These are phyloP conservation scores for Eilema griseolum DNA, from an alignment of 2,888 invertebrate genomes.

Conservation along the genomic window DNA sequence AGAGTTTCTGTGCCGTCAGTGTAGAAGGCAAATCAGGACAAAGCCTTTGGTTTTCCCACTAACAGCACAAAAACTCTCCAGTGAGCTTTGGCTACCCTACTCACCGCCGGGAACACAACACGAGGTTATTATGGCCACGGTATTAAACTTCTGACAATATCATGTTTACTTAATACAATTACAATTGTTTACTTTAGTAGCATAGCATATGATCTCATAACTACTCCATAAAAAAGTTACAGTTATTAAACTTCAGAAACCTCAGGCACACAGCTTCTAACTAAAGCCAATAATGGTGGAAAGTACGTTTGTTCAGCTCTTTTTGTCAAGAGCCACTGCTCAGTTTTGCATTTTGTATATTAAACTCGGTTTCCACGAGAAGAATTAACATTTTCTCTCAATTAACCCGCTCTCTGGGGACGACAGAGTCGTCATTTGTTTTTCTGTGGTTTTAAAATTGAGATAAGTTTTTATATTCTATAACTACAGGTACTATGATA, in stretches of 20 bases:
- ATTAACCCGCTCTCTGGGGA: conserved; percentile 6
- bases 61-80: too few species aligned
- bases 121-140: too few species aligned
- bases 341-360: conserved; percentile 36
- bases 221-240: background rate
- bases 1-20: too few species aligned
- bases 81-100: too few species aligned
- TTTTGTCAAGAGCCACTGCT: conserved; percentile 11
- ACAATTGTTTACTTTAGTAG: too few species aligned
- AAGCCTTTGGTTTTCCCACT: too few species aligned
- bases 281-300: conserved; percentile 24
- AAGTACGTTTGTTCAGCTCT: conserved; percentile 30
- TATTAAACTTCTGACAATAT: too few species aligned
- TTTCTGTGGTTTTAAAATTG: background rate
- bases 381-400: conserved; percentile 19
- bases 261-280: conserved; percentile 9
- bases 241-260: conserved; percentile 13
- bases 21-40: too few species aligned
- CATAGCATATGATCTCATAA: background rate
- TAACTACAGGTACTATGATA: too few species aligned
- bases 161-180: too few species aligned
- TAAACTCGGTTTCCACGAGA: conserved; percentile 2
- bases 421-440: background rate
- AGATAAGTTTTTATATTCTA: background rate
- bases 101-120: too few species aligned